A percentile compares a stretch with the other conserved stretches of the same genome.
Conservation (phyloP, 2,888 invertebrate species). For the Synergus umbraculus region DNA sequence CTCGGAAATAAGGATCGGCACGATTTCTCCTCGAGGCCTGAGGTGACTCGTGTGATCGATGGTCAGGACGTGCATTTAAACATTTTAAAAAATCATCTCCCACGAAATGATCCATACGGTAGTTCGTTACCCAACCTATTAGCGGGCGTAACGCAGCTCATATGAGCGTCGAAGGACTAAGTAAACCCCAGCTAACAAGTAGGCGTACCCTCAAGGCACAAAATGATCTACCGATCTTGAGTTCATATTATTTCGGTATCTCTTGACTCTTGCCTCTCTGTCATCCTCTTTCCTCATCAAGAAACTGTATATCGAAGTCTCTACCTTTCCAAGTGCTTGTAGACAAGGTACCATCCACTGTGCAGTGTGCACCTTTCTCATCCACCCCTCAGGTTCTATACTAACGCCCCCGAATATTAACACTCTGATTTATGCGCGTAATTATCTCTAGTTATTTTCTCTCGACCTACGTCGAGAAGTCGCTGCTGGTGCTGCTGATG, state of each 20-base stretch:
- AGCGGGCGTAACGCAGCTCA: constrained; percentile 75
- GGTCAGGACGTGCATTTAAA: constrained; percentile 41
- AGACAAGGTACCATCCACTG: constrained; percentile 50
- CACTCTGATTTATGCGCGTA: constrained; percentile 76
- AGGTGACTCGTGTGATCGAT: constrained; percentile 48
- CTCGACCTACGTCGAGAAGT: constrained; percentile 46
- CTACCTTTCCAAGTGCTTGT: constrained; percentile 41
- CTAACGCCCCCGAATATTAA: constrained; percentile 77
- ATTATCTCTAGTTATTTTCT: constrained; percentile 76
- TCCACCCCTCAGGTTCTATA: constrained; percentile 52
- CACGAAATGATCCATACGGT: constrained; percentile 62
- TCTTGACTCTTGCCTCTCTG: constrained; percentile 50
- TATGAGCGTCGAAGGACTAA: constrained; percentile 69
- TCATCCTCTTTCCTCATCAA: constrained; percentile 29
- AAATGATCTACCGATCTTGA: constrained; percentile 74
- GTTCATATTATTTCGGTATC: constrained; percentile 63
- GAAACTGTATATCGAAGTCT: constrained; percentile 23
- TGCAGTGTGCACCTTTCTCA: constrained; percentile 46
- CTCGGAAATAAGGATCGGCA: not conserved
- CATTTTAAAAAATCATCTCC: constrained; percentile 39
- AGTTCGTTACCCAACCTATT: constrained; percentile 76
- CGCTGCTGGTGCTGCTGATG: constrained; percentile 68
- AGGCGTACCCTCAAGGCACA: constrained; percentile 72
- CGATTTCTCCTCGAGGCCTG: constrained; percentile 34
- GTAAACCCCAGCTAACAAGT: constrained; percentile 76